Evolutionary conservation across 2,113 vertebrate species (phyloP).

Genomic region (Romanogobio albipinnatus): DNA sequence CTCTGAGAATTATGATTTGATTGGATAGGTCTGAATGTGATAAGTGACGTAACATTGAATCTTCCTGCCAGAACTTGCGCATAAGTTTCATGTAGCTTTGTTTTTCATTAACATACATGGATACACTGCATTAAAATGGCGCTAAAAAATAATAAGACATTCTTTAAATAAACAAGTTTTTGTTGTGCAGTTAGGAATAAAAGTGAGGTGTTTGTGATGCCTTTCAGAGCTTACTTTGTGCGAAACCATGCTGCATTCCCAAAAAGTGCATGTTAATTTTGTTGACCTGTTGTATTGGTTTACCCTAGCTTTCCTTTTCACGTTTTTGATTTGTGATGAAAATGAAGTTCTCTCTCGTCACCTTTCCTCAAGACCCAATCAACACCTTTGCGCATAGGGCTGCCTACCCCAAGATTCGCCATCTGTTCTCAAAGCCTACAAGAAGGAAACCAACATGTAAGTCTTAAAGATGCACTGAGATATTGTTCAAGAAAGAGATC

Average conservation of each 20-base stretch:
- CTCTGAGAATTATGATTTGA: no score
- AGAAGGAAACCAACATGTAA: not conserved
- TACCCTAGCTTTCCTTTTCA: not conserved
- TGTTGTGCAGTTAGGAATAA: not conserved
- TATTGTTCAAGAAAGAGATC: not conserved
- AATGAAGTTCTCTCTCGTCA: slow-evolving; percentile 1
- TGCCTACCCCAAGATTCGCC: slow-evolving; percentile 4
- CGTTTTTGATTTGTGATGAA: slow-evolving; percentile 14
- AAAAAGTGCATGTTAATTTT: not conserved
- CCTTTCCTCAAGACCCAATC: slow-evolving; percentile 25
- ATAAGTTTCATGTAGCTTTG: no score
- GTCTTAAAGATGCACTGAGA: not conserved
- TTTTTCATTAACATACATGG: not conserved
- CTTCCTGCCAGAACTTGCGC: no score
- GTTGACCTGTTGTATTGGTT: not conserved
- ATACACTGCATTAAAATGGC: not conserved
- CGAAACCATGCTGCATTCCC: not conserved
- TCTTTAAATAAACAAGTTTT: not conserved
- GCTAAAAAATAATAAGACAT: slow-evolving; percentile 7
- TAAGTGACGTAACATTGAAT: no score
- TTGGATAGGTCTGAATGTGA: no score
- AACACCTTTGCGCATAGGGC: not conserved
- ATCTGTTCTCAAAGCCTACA: slow-evolving; percentile 18
- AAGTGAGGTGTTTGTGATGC: not conserved
- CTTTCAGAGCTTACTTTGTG: not conserved